Evolutionary conservation across 2,888 invertebrate genomes (phyloP), one percentile per base, ranked within the genome.

Genomic region (Balanococcus diminutus): DNA sequence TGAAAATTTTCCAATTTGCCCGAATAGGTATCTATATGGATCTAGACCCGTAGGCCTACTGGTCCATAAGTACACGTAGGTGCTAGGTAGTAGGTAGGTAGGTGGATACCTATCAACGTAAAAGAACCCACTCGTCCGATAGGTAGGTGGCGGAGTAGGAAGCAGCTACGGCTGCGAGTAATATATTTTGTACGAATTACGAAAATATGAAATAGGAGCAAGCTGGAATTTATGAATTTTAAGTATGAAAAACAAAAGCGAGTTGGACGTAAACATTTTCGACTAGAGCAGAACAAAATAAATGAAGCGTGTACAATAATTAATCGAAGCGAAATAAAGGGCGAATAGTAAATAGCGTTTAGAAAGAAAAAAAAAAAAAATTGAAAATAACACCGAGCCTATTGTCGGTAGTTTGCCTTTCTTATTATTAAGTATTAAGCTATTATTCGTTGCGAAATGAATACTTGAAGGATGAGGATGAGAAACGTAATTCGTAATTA

Each of bases 261-360:
- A n/a, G n/a, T n/a, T 4, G 19, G 51, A 51, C n/a, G n/a, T 51
- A 19, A 72, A 28, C 16, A 32, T 31, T 16, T 31, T 32, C 31
- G 32, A 31, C 6, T 28, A 2, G 6, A 8, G 32, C 32, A 72
- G 32, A 72, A 72, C 32, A 72, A 72, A 72, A 31, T 72, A 72
- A 72, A 72, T 72, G 72, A 72, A 31, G 72, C 72, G 72, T 31
- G 32, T 32, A 72, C n/a, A 25, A 72, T 72, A 72, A 72, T 72
- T 72, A 28, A 61, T 61, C 61, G 61, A 61, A 61, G 61, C 25
- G 6, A 22, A 19, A 0, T 22, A 22, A 67, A 67, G 9, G 67
- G 67, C 28, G 28, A 67, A 67, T 8, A 67, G 67, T 16, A 16
- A 67, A 67, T 8, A 67, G 67, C 72, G 31, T n/a, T 72, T 25